Conservation (phyloP, 2,113 vertebrate genomes). For the Penelope pileata region DNA sequence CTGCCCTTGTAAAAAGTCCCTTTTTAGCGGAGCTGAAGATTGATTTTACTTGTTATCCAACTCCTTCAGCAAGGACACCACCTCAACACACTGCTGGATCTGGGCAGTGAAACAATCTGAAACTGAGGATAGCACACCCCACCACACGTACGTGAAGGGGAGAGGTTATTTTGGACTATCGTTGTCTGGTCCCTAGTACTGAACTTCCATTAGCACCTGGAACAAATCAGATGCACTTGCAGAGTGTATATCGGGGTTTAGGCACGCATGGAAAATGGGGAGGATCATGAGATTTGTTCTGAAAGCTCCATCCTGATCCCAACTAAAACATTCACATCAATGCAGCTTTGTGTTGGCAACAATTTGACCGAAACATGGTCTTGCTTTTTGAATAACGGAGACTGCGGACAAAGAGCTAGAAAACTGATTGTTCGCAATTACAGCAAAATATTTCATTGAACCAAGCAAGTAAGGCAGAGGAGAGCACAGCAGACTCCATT, state of each 20-base stretch:
- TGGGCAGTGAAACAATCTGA: not conserved
- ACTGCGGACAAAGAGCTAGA: not conserved
- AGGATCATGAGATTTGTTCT: not conserved
- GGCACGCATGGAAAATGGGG: rapidly evolving
- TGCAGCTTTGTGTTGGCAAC: not conserved
- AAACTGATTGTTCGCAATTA: not conserved
- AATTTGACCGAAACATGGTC: not conserved
- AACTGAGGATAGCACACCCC: not conserved
- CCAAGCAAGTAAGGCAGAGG: not conserved
- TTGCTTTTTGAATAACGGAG: not conserved
- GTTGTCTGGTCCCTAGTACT: not conserved
- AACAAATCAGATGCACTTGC: not conserved
- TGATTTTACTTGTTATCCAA: not conserved
- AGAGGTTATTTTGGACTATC: not conserved
- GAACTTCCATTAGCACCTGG: not conserved
- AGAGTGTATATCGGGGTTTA: not conserved
- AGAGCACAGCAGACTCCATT: not conserved
- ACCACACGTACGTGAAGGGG: not conserved
- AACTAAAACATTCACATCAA: not conserved
- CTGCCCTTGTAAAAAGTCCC: too few relatives aligned
- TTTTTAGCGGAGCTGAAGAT: not conserved
- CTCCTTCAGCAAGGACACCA: not conserved
- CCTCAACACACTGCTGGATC: not conserved
- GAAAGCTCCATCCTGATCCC: not conserved
- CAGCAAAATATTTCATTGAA: not conserved